These are phyloP conservation scores for Coptotermes formosanus DNA, from an alignment of 1,140 invertebrate genomes.

Conservation along the genomic window DNA sequence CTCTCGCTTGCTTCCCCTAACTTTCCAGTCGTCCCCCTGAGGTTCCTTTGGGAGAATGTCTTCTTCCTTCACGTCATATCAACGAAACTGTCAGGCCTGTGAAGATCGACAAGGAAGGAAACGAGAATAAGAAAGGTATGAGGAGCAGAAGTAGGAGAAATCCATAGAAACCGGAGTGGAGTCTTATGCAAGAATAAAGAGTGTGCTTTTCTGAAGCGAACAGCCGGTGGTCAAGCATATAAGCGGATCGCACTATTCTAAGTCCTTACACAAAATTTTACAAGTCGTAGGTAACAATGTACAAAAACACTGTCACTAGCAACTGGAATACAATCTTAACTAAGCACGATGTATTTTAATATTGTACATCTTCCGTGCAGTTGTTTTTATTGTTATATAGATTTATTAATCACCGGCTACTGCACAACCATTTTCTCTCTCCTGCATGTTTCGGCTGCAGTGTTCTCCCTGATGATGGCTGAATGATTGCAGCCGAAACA, in stretches of 20 bases:
- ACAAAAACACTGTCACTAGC: no score
- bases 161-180: not conserved
- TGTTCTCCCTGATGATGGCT: no score
- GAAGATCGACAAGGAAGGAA: not conserved
- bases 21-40: conserved; percentile 1
- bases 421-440: no score
- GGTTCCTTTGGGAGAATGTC: conserved; percentile 1
- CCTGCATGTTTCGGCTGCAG: no score
- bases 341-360: no score
- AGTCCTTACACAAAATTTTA: not conserved
- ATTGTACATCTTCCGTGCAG: no score
- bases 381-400: no score
- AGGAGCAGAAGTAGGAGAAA: not conserved
- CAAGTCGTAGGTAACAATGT: no score
- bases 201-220: not conserved
- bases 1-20: conserved; percentile 10
- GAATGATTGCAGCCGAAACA: no score
- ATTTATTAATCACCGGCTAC: no score
- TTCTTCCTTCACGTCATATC: conserved; percentile 3
- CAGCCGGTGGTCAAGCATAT: not conserved
- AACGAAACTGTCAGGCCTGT: conserved; percentile 6
- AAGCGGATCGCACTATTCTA: not conserved
- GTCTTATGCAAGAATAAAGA: not conserved
- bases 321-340: no score
- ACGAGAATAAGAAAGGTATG: not conserved